phyloP scores from a whole-genome alignment of 2,888 invertebrate genomes.

The Punctoribates punctum region DNA sequence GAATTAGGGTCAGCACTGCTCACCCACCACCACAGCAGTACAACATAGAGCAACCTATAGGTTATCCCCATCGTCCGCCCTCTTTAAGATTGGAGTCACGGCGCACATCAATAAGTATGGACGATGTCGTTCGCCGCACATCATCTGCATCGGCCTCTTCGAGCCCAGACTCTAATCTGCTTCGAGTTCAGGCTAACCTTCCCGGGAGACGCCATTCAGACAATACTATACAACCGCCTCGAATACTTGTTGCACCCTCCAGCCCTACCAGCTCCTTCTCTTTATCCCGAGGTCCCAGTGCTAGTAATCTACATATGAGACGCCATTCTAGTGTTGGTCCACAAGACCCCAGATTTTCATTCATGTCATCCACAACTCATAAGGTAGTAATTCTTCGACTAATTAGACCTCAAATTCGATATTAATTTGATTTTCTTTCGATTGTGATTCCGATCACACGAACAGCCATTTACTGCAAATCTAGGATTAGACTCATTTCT shows the following conservation, averaged over 20 bases:
- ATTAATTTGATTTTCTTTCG: not conserved
- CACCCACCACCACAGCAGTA: conserved; percentile 34
- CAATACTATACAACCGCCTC: conserved; percentile 79
- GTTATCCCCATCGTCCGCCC: conserved; percentile 49
- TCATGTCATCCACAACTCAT: conserved; percentile 27
- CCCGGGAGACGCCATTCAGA: conserved; percentile 83
- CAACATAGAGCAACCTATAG: conserved; percentile 47
- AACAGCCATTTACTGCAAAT: conserved; percentile 39
- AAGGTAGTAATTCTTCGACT: not conserved
- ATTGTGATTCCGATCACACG: not conserved
- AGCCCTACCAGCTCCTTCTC: conserved; percentile 60
- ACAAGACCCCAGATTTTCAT: conserved; percentile 61
- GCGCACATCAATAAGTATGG: conserved; percentile 49
- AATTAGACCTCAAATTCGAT: not conserved
- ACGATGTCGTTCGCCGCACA: conserved; percentile 49
- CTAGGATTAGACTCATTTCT: conserved; percentile 47
- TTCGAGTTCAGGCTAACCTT: conserved; percentile 75
- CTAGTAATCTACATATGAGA: conserved; percentile 69
- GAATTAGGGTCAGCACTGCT: not conserved
- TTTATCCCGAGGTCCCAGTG: conserved; percentile 56
- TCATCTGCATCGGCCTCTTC: conserved; percentile 45
- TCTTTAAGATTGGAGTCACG: conserved; percentile 49
- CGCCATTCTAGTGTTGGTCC: conserved; percentile 88
- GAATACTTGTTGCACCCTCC: conserved; percentile 80
- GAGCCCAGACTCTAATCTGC: conserved; percentile 72